phyloP scores from a whole-genome alignment of 2,888 invertebrate genomes.

The Euzetes globulus region DNA sequence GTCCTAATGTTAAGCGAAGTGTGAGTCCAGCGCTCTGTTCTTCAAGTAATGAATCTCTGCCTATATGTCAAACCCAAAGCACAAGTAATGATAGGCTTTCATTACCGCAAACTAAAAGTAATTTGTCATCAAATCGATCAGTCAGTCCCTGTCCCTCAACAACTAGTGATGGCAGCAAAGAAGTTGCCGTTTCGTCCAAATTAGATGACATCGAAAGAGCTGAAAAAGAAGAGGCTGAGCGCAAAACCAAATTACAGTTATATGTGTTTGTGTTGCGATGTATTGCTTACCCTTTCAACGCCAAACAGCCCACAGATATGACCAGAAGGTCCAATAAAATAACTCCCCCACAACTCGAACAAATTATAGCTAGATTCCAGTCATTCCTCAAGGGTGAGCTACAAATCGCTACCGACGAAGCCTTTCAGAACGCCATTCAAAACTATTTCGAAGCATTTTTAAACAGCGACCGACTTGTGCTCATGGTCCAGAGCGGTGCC shows the following conservation, averaged over 20 bases:
- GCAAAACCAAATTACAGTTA: constrained; percentile 85
- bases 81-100: constrained; percentile 16
- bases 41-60: constrained; percentile 2
- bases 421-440: constrained; percentile 97
- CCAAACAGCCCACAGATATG: constrained; percentile 98
- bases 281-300: constrained; percentile 97
- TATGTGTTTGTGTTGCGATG: constrained; percentile 98
- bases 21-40: constrained; percentile 10
- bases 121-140: neutral
- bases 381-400: constrained; percentile 94
- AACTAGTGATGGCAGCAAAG: neutral
- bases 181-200: neutral
- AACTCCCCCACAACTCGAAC: constrained; percentile 88
- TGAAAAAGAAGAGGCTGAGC: constrained; percentile 91
- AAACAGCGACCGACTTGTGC: constrained; percentile 87
- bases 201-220: constrained; percentile 64
- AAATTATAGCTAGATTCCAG: constrained; percentile 88
- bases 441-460: constrained; percentile 65
- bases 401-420: constrained; percentile 94
- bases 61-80: constrained; percentile 7
- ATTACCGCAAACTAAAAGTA: constrained; percentile 18
- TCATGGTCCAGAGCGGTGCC: constrained; percentile 95
- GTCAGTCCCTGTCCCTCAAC: constrained; percentile 16
- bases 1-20: constrained; percentile 17
- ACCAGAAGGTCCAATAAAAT: constrained; percentile 90